Evolutionary conservation across 2,113 vertebrate genomes (phyloP).

Genomic region (Mungos mungo): DNA sequence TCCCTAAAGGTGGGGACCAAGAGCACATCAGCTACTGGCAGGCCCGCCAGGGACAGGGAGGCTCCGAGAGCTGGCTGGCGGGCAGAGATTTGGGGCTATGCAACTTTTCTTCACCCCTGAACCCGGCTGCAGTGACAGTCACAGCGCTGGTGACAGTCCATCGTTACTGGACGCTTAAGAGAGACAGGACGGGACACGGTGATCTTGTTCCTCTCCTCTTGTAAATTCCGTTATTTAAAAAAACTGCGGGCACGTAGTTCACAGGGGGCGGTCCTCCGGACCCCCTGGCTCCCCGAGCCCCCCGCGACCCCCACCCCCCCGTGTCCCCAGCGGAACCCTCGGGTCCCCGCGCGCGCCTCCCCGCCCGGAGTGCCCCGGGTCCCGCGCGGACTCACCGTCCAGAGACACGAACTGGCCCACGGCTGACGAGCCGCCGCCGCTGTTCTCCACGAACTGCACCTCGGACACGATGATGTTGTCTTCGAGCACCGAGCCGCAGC

Average conservation of each 20-base stretch:
- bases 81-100: neutral
- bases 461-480: constrained; percentile 99
- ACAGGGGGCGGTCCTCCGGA: too few relatives aligned
- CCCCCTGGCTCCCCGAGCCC: too few relatives aligned
- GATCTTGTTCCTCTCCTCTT: neutral
- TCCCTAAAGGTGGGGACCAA: neutral
- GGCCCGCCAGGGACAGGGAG: neutral
- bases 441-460: constrained; percentile 97
- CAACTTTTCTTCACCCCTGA: neutral
- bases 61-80: neutral
- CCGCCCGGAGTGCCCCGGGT: too few relatives aligned
- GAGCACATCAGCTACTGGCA: accelerated
- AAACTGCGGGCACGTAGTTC: neutral
- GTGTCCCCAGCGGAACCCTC: neutral
- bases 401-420: constrained; percentile 97
- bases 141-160: neutral
- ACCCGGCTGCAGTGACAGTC: neutral
- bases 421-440: constrained; percentile 93
- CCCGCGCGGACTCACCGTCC: constrained; percentile 87
- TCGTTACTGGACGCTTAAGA: neutral
- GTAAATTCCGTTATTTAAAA: neutral
- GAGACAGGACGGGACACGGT: neutral
- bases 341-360: too few relatives aligned
- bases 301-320: too few relatives aligned
- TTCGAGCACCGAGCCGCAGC: constrained; percentile 95